These are phyloP conservation scores for Trissolcus basalis DNA, from an alignment of 1,140 invertebrate genomes.

Conservation along the genomic window DNA sequence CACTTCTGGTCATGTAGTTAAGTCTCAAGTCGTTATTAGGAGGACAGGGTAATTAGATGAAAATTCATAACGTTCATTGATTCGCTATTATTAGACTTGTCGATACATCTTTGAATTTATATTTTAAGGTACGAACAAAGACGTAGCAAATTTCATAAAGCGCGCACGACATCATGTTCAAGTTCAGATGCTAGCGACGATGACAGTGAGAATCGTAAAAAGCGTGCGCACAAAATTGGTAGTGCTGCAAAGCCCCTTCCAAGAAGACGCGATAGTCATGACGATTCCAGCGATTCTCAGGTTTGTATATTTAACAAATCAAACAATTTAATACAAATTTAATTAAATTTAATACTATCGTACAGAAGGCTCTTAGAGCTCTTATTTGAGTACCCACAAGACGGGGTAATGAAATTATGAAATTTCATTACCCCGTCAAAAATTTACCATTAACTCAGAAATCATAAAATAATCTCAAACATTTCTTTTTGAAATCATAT, in stretches of 20 bases:
- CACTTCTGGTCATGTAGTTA: conserved; percentile 49
- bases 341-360: no score
- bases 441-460: no score
- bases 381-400: no score
- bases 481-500: no score
- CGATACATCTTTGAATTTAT: background rate
- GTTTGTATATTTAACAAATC: conserved; percentile 9
- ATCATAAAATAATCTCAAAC: no score
- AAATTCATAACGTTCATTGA: background rate
- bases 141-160: conserved; percentile 84
- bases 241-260: conserved; percentile 78
- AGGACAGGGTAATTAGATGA: conserved; percentile 57
- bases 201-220: conserved; percentile 88
- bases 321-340: no score
- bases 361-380: no score
- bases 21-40: conserved; percentile 64
- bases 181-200: conserved; percentile 94
- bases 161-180: conserved; percentile 89
- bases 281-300: conserved; percentile 86
- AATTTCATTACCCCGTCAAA: no score
- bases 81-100: background rate
- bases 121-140: conserved; percentile 78
- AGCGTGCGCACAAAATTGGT: conserved; percentile 84
- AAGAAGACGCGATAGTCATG: conserved; percentile 83
- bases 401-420: no score